phyloP scores from a whole-genome alignment of 2,888 invertebrate species.

The Chrysopilus asiliformis region DNA sequence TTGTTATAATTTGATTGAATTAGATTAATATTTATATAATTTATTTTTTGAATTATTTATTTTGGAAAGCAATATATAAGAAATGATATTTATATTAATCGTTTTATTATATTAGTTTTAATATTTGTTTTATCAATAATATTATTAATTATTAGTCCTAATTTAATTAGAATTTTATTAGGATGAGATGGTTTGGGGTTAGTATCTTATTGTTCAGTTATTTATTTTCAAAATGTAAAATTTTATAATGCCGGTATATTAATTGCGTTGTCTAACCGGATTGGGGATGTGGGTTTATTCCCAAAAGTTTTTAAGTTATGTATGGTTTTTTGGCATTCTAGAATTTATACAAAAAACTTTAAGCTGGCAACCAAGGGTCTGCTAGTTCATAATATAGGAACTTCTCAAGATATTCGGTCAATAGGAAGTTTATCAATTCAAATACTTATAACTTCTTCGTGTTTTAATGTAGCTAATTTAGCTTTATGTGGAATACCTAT shows the following conservation, averaged over 20 bases:
- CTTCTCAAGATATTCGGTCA: slow-evolving; percentile 54
- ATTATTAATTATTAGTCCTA: slow-evolving; percentile 53
- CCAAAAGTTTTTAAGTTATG: too few relatives aligned
- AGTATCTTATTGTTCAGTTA: slow-evolving; percentile 41
- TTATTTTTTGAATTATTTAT: slow-evolving; percentile 49
- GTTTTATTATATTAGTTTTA: slow-evolving; percentile 51
- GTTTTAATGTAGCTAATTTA: slow-evolving; percentile 45
- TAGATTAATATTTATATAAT: slow-evolving; percentile 47
- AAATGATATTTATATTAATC: slow-evolving; percentile 42
- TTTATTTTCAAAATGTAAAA: slow-evolving; percentile 43
- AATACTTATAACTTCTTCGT: slow-evolving; percentile 41
- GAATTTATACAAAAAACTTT: too few relatives aligned
- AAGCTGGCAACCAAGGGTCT: too few relatives aligned
- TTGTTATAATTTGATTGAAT: slow-evolving; percentile 51
- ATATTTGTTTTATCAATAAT: slow-evolving; percentile 55
- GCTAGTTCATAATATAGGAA: slow-evolving; percentile 51
- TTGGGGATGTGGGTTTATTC: slow-evolving; percentile 58
- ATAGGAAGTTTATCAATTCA: slow-evolving; percentile 39
- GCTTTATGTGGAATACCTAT: slow-evolving; percentile 50
- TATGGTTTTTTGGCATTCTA: too few relatives aligned
- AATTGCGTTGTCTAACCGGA: slow-evolving; percentile 57
- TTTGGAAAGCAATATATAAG: slow-evolving; percentile 51
- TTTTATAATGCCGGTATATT: slow-evolving; percentile 58
- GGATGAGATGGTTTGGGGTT: slow-evolving; percentile 62
- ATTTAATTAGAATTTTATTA: slow-evolving; percentile 55